Evolutionary conservation across 2,113 vertebrate species (phyloP).

Genomic region (Pachycephala philippinensis): DNA sequence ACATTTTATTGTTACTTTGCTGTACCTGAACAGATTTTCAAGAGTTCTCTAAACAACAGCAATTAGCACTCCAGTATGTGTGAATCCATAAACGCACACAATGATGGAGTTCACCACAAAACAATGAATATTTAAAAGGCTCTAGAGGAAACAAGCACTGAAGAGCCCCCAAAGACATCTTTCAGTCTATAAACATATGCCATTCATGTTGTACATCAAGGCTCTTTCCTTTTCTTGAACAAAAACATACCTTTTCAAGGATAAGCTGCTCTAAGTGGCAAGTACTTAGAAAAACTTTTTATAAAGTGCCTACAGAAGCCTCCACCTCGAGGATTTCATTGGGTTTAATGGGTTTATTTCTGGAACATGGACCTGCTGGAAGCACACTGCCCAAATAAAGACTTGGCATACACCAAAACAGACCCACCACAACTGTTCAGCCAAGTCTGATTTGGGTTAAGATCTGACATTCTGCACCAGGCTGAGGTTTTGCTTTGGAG

Average conservation of each 20-base stretch:
- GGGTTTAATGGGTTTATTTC: neutral
- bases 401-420: neutral
- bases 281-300: neutral
- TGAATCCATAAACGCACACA: neutral
- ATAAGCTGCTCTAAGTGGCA: neutral
- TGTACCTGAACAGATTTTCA: neutral
- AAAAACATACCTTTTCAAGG: neutral
- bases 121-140: neutral
- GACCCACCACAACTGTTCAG: neutral
- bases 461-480: neutral
- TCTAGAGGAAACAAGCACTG: neutral
- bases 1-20: neutral
- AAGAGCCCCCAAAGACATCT: neutral
- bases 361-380: neutral
- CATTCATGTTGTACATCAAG: neutral
- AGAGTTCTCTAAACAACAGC: slow-evolving; percentile 8
- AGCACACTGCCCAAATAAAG: neutral
- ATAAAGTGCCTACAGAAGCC: neutral
- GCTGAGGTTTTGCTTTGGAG: neutral
- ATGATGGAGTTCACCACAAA: neutral
- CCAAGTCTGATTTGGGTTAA: neutral
- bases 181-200: neutral
- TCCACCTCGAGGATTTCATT: neutral
- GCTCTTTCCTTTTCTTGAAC: neutral
- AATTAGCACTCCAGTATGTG: neutral